These are phyloP conservation scores for Dasysyrphus tricinctus DNA, from an alignment of 2,888 invertebrate species.

Conservation along the genomic window DNA sequence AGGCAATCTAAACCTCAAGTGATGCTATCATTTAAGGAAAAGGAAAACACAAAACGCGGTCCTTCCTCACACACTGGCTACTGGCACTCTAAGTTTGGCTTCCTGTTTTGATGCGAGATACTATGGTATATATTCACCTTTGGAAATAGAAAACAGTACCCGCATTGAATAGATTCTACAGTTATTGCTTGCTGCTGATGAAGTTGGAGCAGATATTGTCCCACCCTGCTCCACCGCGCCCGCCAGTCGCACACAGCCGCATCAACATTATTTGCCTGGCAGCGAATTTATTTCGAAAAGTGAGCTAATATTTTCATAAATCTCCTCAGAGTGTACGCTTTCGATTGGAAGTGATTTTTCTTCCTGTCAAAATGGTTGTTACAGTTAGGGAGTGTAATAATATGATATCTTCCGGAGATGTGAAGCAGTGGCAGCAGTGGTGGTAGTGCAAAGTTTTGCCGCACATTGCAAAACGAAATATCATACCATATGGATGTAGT, in stretches of 20 bases:
- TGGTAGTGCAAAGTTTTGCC: neutral
- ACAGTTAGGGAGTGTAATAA: conserved; percentile 30
- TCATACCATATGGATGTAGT: neutral
- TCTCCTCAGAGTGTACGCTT: conserved; percentile 61
- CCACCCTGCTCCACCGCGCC: too few species aligned
- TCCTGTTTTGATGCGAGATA: conserved; percentile 22
- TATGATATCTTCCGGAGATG: conserved; percentile 17
- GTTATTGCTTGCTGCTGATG: conserved; percentile 19
- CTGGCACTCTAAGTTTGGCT: conserved; percentile 11
- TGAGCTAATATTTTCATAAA: conserved; percentile 73
- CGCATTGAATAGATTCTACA: conserved; percentile 7
- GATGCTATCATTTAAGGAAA: conserved; percentile 58
- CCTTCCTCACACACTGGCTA: conserved; percentile 28
- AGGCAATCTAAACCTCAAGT: conserved; percentile 56
- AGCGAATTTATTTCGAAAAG: conserved; percentile 70
- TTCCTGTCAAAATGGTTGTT: conserved; percentile 63
- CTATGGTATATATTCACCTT: conserved; percentile 7
- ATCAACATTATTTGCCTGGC: conserved; percentile 57
- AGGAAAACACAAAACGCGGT: conserved; percentile 65
- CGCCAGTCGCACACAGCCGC: neutral
- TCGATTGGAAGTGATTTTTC: conserved; percentile 72
- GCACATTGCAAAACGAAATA: neutral
- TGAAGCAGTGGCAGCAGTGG: neutral
- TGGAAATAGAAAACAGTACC: conserved; percentile 8
- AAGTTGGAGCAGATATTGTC: neutral